These are phyloP conservation scores for Drosophila paucipuncta DNA, from an alignment of 2,888 invertebrate species.

Conservation along the genomic window DNA sequence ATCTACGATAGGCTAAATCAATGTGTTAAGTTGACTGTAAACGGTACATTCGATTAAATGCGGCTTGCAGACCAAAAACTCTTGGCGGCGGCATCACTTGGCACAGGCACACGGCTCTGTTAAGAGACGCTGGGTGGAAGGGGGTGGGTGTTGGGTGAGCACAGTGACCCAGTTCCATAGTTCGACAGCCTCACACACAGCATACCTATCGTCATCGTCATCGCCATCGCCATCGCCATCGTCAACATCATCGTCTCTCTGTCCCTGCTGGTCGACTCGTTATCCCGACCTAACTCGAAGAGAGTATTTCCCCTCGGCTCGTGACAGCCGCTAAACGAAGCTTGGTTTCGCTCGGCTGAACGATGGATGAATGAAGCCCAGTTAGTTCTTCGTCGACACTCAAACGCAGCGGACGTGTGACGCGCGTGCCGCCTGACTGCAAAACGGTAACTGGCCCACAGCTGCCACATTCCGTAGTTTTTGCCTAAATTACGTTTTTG, in stretches of 20 bases:
- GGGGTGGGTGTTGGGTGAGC: constrained; percentile 4
- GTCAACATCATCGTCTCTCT: constrained; percentile 13
- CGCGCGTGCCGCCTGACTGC: constrained; percentile 27
- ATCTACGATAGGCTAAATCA: constrained; percentile 68
- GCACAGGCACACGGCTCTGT: constrained; percentile 12
- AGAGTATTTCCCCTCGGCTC: constrained; percentile 57
- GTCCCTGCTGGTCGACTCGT: constrained; percentile 15
- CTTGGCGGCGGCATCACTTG: constrained; percentile 45
- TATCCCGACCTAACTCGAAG: constrained; percentile 35
- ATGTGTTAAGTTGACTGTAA: constrained; percentile 78
- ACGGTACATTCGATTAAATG: constrained; percentile 77
- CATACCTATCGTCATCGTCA: constrained; percentile 14
- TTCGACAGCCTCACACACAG: constrained; percentile 54
- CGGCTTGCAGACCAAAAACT: constrained; percentile 52
- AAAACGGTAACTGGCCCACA: constrained; percentile 7
- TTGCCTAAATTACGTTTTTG: constrained; percentile 20
- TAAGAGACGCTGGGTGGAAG: background rate
- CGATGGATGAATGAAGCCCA: background rate
- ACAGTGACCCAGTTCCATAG: constrained; percentile 65
- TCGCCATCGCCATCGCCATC: constrained; percentile 6
- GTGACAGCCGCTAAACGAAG: background rate
- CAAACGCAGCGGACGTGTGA: constrained; percentile 45
- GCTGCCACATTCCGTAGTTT: constrained; percentile 20
- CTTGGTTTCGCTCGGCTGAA: constrained; percentile 6
- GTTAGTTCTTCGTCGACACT: constrained; percentile 54